Percentiles rank a stretch among this genome's conserved stretches.
Evolutionary conservation across 2,888 invertebrate genomes (phyloP).

Genomic region (Troides oblongomaculatus): DNA sequence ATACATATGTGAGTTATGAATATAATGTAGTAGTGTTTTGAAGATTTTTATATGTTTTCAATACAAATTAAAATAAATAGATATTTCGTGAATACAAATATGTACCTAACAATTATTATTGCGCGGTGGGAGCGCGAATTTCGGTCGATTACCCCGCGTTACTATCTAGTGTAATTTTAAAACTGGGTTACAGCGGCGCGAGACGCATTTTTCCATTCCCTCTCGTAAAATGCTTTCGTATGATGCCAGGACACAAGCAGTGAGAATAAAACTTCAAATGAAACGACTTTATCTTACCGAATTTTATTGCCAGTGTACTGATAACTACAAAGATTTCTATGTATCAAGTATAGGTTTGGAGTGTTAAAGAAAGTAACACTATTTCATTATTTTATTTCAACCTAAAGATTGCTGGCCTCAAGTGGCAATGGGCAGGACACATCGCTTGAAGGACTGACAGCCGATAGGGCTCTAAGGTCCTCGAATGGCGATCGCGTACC

Average conservation of each 20-base stretch:
- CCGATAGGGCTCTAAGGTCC: too few relatives aligned
- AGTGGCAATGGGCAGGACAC: too few relatives aligned
- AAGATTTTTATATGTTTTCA: neutral
- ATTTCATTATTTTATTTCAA: too few relatives aligned
- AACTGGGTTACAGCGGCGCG: conserved; percentile 65
- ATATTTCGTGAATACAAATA: conserved; percentile 19
- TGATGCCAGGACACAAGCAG: conserved; percentile 4
- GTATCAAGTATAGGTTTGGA: neutral
- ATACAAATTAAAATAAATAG: conserved; percentile 30
- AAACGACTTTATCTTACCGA: neutral
- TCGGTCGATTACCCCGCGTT: conserved; percentile 53
- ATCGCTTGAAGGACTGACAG: too few relatives aligned
- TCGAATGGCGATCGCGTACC: too few relatives aligned
- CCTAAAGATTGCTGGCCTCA: too few relatives aligned
- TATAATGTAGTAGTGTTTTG: neutral
- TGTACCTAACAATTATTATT: conserved; percentile 17
- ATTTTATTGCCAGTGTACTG: neutral
- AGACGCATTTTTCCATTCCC: conserved; percentile 48
- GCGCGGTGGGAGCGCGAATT: conserved; percentile 34
- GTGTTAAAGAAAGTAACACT: neutral
- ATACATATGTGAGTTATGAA: too few relatives aligned
- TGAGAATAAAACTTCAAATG: conserved; percentile 1
- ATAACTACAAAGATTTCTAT: neutral
- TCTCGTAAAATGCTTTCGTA: conserved; percentile 31
- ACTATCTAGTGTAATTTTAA: conserved; percentile 64